Conservation (phyloP, 1,140 invertebrate genomes). For the Parasteatoda tepidariorum region DNA sequence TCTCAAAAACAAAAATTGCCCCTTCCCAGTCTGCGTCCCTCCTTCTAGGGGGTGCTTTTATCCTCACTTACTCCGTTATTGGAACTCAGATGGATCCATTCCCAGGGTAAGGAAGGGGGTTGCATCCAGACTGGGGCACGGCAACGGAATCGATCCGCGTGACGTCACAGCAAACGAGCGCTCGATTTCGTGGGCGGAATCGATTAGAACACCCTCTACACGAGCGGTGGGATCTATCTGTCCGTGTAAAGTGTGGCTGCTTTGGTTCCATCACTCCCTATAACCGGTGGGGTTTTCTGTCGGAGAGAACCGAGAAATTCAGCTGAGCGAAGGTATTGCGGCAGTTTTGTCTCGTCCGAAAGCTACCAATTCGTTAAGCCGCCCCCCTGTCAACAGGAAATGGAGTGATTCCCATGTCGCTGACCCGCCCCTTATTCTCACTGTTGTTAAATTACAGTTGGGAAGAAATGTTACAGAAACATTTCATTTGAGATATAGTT, state of each 20-base stretch:
- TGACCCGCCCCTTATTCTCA: background rate
- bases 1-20: no score
- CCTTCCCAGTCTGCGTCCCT: no score
- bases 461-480: background rate
- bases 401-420: background rate
- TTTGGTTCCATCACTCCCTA: background rate
- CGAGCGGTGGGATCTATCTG: background rate
- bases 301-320: background rate
- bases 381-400: background rate
- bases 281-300: background rate
- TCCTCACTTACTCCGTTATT: background rate
- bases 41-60: no score
- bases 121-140: background rate
- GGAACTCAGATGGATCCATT: constrained; percentile 12
- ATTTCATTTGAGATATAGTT: no score
- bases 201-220: constrained; percentile 5
- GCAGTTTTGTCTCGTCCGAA: background rate
- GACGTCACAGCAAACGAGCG: background rate
- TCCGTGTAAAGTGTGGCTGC: background rate
- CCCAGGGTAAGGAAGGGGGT: background rate
- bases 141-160: background rate
- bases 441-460: background rate
- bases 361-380: background rate
- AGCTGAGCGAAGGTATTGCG: background rate
- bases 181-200: constrained; percentile 23